Conservation (phyloP, 2,113 vertebrate genomes). For the Turnix velox region DNA sequence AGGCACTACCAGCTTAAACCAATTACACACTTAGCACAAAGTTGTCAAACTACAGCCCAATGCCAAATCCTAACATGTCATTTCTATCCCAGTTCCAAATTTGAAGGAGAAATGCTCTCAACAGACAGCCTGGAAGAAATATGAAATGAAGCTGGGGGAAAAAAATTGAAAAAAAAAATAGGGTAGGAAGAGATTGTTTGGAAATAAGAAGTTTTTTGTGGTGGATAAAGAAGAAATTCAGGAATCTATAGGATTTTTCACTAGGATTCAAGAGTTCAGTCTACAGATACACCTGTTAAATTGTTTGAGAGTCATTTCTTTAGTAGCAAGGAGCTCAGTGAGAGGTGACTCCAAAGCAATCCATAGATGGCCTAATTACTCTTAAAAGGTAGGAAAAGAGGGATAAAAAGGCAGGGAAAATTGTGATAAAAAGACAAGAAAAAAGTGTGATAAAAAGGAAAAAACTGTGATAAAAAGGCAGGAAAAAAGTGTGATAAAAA, state of each 20-base stretch:
- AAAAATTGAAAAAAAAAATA: no score
- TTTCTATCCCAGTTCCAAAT: not conserved
- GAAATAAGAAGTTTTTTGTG: not conserved
- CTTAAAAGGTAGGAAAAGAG: slow-evolving; percentile 15
- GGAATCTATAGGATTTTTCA: not conserved
- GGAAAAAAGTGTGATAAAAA: no score
- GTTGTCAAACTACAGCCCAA: slow-evolving; percentile 59
- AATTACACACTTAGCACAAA: slow-evolving; percentile 73
- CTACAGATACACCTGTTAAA: slow-evolving; percentile 24
- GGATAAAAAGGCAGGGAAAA: no score
- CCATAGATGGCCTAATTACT: slow-evolving; percentile 11
- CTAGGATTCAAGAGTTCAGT: not conserved
- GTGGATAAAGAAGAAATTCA: not conserved
- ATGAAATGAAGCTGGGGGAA: not conserved
- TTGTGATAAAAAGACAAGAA: no score
- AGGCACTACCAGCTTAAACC: slow-evolving; percentile 70
- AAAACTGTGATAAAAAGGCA: no score
- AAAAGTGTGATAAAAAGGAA: no score
- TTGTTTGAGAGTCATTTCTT: slow-evolving; percentile 28
- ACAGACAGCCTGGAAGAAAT: not conserved
- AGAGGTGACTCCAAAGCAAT: slow-evolving; percentile 27
- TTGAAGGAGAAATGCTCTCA: not conserved
- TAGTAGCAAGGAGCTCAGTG: slow-evolving; percentile 6
- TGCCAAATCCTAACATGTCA: slow-evolving; percentile 57
- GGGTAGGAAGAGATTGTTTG: not conserved